phyloP scores from a whole-genome alignment of 2,888 invertebrate species.

The Melitaea athalia region DNA sequence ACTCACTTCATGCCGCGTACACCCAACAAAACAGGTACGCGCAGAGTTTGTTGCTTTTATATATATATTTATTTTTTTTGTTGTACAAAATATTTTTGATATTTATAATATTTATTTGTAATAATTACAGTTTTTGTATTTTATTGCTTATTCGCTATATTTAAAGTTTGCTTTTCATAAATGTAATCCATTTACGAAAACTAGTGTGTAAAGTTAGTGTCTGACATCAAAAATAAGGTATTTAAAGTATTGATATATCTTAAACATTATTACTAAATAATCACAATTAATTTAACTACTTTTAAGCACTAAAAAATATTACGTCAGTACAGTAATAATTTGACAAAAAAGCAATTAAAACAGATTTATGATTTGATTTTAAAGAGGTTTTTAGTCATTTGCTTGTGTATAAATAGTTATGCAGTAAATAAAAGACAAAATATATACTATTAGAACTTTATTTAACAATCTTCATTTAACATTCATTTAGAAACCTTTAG shows the following conservation, averaged over 20 bases:
- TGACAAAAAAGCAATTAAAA: not conserved
- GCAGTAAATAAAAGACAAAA: conserved; percentile 33
- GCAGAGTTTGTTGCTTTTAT: conserved; percentile 40
- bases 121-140: not conserved
- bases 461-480: conserved; percentile 33
- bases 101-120: conserved; percentile 4
- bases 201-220: no score
- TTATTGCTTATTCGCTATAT: not conserved
- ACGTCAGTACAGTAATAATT: not conserved
- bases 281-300: no score
- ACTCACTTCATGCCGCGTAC: conserved; percentile 76
- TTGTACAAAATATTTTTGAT: conserved; percentile 10
- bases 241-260: no score
- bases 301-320: no score
- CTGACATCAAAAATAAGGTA: no score
- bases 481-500: conserved; percentile 87
- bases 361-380: not conserved
- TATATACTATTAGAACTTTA: conserved; percentile 43
- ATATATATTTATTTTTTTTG: conserved; percentile 45
- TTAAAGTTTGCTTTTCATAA: no score
- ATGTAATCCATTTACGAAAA: no score
- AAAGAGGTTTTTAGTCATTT: not conserved
- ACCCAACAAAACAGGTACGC: conserved; percentile 62
- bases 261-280: no score
- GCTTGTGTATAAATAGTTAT: not conserved